Base-by-base conservation (phyloP, 2,113 vertebrate genomes). In the Bufo gargarizans region DNA sequence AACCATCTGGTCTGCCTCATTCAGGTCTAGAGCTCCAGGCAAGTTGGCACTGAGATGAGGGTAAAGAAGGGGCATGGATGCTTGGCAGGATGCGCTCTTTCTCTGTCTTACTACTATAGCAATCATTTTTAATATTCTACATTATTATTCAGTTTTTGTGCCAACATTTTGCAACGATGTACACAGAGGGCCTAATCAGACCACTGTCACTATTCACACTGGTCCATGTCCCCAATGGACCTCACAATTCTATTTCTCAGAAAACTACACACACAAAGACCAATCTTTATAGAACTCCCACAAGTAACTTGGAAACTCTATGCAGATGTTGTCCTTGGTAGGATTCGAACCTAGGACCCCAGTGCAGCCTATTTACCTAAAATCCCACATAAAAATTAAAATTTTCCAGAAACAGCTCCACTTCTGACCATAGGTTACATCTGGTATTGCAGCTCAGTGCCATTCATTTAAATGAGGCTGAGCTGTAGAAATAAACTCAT, bases 1-100 rank as follows among this genome's bases (percentile, higher is more conserved):
- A 2, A 45, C 69, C 69, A 72, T 72, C 69, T 72, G 69, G 33
- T 43, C 33, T 72, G 43, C 47, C 69, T 72, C 22, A 71, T 47
- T 72, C 22, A 45, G 9, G 43, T 72, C 69, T 72, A 16, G 3
- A 72, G 69, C 69, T 72, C 33, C 16, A 47, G 69, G 69, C 69
- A 47, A 72, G 69, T 72, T 72, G 69, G 69, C 69, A 72, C 13
- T n/a, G 43, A 72, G 69, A 72, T 72, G 69, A 72, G 69, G 69
- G 43, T 43, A 72, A 43, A 72, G 43, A 43, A 71, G 67, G 69
- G 69, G 43, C 69, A 72, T 45, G 69, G 69, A 8, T 43, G 17
- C 33, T 72, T 72, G 69, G 69, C 69, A 72, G 33, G 43, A 47
- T 13, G 45, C 33, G 22, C 69, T 72, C 43, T 13, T 43, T 71